A percentile compares a stretch with the other conserved stretches of the same genome.
These are phyloP conservation scores for Drosophila macrothrix DNA, from an alignment of 2,888 invertebrate species.

Conservation along the genomic window DNA sequence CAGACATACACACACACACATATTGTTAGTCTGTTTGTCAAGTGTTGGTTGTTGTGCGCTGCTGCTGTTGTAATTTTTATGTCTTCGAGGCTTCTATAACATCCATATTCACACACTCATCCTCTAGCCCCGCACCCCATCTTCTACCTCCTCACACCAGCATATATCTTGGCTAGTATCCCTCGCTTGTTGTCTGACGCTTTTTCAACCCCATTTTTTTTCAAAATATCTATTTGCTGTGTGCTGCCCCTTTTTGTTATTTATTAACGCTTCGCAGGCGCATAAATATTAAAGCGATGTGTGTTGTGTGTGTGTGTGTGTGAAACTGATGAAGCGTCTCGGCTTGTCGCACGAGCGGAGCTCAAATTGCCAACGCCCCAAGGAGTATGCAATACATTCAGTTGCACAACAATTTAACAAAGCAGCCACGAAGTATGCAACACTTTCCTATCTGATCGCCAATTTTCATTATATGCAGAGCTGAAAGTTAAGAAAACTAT, in stretches of 20 bases:
- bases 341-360: slow-evolving; percentile 7
- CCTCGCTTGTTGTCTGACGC: slow-evolving; percentile 23
- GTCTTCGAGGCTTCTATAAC: slow-evolving; percentile 45
- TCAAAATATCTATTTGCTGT: slow-evolving; percentile 12
- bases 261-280: slow-evolving; percentile 45
- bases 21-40: slow-evolving; percentile 19
- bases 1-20: slow-evolving; percentile 4
- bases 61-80: slow-evolving; percentile 51
- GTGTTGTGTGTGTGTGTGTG: slow-evolving; percentile 4
- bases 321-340: slow-evolving; percentile 34
- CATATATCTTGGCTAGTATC: not conserved
- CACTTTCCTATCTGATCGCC: not conserved
- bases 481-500: not conserved
- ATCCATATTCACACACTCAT: not conserved
- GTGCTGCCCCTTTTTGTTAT: slow-evolving; percentile 22
- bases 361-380: slow-evolving; percentile 25
- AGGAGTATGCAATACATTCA: slow-evolving; percentile 32
- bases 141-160: not conserved
- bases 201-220: slow-evolving; percentile 49
- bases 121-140: not conserved
- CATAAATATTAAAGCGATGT: slow-evolving; percentile 30
- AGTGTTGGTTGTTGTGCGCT: slow-evolving; percentile 18
- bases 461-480: not conserved
- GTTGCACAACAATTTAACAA: not conserved
- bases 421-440: slow-evolving; percentile 46